phyloP scores from a whole-genome alignment of 2,797 vertebrate genomes.

The Gymnocypris eckloni region DNA sequence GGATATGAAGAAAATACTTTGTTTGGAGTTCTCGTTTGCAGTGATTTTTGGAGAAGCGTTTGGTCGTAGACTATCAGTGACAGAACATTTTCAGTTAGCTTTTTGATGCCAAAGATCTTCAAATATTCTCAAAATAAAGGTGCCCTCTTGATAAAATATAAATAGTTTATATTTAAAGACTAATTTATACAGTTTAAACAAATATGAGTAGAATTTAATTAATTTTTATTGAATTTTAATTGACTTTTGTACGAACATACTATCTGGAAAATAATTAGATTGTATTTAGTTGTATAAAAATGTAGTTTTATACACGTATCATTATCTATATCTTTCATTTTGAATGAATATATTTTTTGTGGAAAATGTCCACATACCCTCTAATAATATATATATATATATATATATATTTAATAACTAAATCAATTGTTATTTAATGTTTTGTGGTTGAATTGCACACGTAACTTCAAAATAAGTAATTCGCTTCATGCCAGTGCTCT shows the following conservation, averaged over 20 bases:
- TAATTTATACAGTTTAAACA: neutral
- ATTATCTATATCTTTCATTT: neutral
- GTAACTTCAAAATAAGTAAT: neutral
- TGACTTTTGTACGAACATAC: neutral
- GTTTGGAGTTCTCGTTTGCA: slow-evolving; percentile 54
- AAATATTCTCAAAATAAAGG: neutral
- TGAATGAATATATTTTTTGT: neutral
- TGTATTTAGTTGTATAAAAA: neutral
- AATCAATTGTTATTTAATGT: neutral
- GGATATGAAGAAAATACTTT: slow-evolving; percentile 47
- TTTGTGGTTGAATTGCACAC: neutral
- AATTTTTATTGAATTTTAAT: neutral
- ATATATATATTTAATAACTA: neutral
- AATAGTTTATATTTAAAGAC: neutral
- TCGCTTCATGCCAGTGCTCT: neutral
- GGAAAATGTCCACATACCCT: neutral
- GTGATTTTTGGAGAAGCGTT: slow-evolving; percentile 4
- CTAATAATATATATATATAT: neutral
- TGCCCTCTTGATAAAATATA: neutral
- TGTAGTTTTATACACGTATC: neutral
- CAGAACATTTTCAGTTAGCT: neutral
- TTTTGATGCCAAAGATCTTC: neutral
- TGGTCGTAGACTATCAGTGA: neutral
- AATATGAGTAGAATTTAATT: neutral
- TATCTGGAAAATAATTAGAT: neutral